phyloP scores from a whole-genome alignment of 2,888 invertebrate species.

The Erebia palarica region DNA sequence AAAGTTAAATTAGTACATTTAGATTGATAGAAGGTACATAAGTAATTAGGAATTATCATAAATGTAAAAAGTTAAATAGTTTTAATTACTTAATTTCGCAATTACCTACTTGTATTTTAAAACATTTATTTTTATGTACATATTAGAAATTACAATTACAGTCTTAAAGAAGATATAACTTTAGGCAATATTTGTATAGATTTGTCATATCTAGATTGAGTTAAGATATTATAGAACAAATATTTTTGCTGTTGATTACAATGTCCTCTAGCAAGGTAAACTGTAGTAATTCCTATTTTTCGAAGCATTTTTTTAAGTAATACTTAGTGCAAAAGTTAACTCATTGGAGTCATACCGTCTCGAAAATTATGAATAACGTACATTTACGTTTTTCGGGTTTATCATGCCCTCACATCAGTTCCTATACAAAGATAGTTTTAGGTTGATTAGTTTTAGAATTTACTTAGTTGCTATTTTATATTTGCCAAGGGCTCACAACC shows the following conservation, averaged over 20 bases:
- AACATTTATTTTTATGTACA: background rate
- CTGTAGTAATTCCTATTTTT: constrained; percentile 37
- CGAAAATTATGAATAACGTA: background rate
- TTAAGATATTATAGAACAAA: background rate
- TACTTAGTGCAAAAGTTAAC: constrained; percentile 22
- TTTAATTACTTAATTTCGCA: background rate
- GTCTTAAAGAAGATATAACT: background rate
- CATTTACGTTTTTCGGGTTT: background rate
- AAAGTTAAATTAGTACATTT: background rate
- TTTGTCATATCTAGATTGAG: background rate
- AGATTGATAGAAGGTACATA: background rate
- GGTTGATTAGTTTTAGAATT: constrained; percentile 21
- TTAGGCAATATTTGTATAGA: background rate
- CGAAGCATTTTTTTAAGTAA: constrained; percentile 45
- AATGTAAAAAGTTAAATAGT: background rate
- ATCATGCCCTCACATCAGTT: constrained; percentile 30
- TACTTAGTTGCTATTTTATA: background rate
- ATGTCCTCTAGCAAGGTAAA: background rate
- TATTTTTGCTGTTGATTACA: background rate
- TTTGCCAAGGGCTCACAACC: background rate
- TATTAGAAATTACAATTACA: background rate
- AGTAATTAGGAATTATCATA: background rate
- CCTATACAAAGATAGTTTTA: constrained; percentile 37
- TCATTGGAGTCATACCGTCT: background rate
- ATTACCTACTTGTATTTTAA: constrained; percentile 7